Base-by-base conservation (phyloP, 2,113 vertebrate genomes). In the Globicephala melas region DNA sequence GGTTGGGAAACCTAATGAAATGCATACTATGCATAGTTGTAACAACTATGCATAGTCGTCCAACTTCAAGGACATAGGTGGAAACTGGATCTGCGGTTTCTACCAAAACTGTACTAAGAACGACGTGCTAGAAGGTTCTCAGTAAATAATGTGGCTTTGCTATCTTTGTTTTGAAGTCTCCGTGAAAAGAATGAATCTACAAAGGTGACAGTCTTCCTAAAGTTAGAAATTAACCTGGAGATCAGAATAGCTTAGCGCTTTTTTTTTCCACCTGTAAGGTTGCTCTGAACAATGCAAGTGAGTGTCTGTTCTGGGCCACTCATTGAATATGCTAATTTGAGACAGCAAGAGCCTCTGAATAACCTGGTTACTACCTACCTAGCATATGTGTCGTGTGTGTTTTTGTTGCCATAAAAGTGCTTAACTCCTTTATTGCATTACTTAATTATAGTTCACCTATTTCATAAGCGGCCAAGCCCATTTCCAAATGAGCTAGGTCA, bases 351-450 rank as follows among this genome's bases (percentile, higher is more conserved):
- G 38, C 74, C 92, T 96, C 62, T 93, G 96, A 94, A 97, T 97
- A 97, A 96, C 87, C 89, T 70, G 74, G 73, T 93, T 92, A 70
- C 91, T 94, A 87, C 89, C 89, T 84, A 93, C 63, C 58, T 83
- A 73, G 25, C 70, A 47, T 41, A 74, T 97, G 85, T 87, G 89
- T 44, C 71, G 80, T 97, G 94, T 97, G 94, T 98, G 96, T 97
- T 91, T 97, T 97, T 98, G 97, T 98, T 97, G 97, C 97, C 96
- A 97, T 79, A 90, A 97, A 98, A 98, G 95, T 92, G 95, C 95
- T 98, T 97, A 97, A 70, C 89, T 97, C 87, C 95, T 97, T 97
- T 96, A 97, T 98, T 97, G 93, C 97, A 82, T 97, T 93, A 81
- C 93, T 98, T 98, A 98, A 98, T 98, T 97, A 98, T 77, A 97